These are phyloP conservation scores for Tillus elongatus DNA, from an alignment of 2,888 invertebrate genomes.

Conservation along the genomic window DNA sequence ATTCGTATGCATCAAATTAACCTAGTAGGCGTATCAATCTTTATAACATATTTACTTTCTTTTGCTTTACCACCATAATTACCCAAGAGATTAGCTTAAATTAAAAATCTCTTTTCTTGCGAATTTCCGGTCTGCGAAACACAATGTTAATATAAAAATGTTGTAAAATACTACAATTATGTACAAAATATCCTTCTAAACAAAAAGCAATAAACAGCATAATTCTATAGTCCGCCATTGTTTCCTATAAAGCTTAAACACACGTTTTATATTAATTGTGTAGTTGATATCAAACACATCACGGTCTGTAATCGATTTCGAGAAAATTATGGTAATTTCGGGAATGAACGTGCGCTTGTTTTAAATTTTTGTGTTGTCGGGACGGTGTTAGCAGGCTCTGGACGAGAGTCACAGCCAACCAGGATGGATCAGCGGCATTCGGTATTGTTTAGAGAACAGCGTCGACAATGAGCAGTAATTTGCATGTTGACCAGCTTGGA, in stretches of 20 bases:
- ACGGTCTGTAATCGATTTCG: slow-evolving; percentile 39
- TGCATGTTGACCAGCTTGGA: too few relatives aligned
- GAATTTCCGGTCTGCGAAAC: background rate
- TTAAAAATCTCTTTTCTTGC: background rate
- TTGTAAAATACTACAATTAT: slow-evolving; percentile 2
- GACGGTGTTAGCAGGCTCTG: too few relatives aligned
- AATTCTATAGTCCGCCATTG: slow-evolving; percentile 25
- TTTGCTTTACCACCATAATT: background rate
- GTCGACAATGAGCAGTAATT: too few relatives aligned
- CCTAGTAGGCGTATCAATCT: too few relatives aligned
- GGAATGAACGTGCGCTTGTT: slow-evolving; percentile 34
- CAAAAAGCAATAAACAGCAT: background rate
- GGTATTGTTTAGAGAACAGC: too few relatives aligned
- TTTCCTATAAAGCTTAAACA: slow-evolving; percentile 29
- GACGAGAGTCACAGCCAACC: too few relatives aligned
- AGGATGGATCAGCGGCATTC: too few relatives aligned
- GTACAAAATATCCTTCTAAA: background rate
- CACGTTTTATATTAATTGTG: slow-evolving; percentile 37
- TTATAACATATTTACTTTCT: too few relatives aligned
- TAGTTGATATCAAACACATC: slow-evolving; percentile 36
- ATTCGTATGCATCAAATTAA: too few relatives aligned
- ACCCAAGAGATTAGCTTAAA: background rate
- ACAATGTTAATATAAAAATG: background rate
- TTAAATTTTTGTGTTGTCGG: too few relatives aligned
- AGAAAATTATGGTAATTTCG: slow-evolving; percentile 41